Evolutionary conservation across 2,113 vertebrate genomes (phyloP).

Genomic region (Candoia aspera): DNA sequence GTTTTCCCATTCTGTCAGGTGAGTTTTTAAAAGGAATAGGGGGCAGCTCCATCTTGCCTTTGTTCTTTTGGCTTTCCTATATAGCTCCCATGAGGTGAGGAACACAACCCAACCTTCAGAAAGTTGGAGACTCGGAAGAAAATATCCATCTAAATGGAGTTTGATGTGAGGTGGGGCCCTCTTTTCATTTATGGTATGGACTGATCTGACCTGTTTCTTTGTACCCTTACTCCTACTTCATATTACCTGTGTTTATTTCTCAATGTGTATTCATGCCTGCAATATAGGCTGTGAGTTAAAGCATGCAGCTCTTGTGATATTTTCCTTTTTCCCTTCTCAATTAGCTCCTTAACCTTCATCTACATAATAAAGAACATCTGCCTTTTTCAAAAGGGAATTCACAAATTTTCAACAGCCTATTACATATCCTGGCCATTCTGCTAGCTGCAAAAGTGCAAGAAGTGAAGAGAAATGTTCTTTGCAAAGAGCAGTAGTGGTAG

Average conservation of each 20-base stretch:
- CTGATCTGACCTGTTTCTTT: not conserved
- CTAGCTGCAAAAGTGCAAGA: not conserved
- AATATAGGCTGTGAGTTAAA: not conserved
- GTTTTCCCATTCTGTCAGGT: not conserved
- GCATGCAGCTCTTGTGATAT: not conserved
- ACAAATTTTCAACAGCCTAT: not conserved
- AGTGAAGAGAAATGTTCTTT: not conserved
- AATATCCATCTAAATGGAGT: not conserved
- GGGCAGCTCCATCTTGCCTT: not conserved
- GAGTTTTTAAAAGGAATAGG: not conserved
- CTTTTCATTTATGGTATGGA: not conserved
- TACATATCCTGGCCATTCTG: not conserved
- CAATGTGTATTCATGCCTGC: not conserved
- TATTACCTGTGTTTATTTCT: not conserved
- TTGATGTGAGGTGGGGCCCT: not conserved
- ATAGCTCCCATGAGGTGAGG: not conserved
- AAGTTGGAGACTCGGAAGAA: not conserved
- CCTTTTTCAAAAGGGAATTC: not conserved
- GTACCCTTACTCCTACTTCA: not conserved
- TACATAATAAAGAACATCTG: not conserved
- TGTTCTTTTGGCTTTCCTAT: not conserved
- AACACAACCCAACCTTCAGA: not conserved
- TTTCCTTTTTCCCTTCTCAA: not conserved
- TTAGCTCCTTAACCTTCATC: not conserved
- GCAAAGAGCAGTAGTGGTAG: not conserved